Percentiles rank a stretch among this genome's conserved stretches.
Conservation (phyloP, 2,797 vertebrate genomes). For the Orientallactaga sibirica region DNA sequence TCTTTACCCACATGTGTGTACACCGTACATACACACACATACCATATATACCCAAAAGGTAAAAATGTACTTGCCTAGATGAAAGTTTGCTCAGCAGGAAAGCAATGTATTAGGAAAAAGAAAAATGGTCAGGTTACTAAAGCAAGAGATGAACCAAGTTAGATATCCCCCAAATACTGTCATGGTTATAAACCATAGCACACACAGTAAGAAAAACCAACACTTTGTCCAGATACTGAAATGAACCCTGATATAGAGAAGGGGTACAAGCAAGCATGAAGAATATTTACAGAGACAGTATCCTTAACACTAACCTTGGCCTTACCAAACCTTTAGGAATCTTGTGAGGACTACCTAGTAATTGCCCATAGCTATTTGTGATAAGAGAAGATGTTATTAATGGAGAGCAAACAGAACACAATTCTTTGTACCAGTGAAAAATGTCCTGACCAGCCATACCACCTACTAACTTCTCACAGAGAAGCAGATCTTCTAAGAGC, state of each 20-base stretch:
- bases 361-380: background rate
- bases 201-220: background rate
- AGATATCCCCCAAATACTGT: background rate
- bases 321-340: conserved; percentile 43
- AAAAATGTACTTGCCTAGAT: background rate
- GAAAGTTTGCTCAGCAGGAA: conserved; percentile 35
- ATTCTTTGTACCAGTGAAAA: conserved; percentile 22
- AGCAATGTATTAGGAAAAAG: background rate
- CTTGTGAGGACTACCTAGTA: conserved; percentile 16
- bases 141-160: background rate
- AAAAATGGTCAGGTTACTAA: conserved; percentile 32
- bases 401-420: conserved; percentile 41
- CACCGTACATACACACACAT: too few species aligned
- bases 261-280: background rate
- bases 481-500: background rate
- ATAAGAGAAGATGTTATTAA: conserved; percentile 37
- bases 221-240: conserved; percentile 5
- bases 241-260: background rate
- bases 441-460: background rate
- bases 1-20: too few species aligned
- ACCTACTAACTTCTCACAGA: background rate
- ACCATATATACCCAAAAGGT: background rate
- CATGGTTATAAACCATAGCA: background rate
- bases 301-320: background rate
- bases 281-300: conserved; percentile 18